Evolutionary conservation across 2,113 vertebrate genomes (phyloP).

Genomic region (Engystomops pustulosus): DNA sequence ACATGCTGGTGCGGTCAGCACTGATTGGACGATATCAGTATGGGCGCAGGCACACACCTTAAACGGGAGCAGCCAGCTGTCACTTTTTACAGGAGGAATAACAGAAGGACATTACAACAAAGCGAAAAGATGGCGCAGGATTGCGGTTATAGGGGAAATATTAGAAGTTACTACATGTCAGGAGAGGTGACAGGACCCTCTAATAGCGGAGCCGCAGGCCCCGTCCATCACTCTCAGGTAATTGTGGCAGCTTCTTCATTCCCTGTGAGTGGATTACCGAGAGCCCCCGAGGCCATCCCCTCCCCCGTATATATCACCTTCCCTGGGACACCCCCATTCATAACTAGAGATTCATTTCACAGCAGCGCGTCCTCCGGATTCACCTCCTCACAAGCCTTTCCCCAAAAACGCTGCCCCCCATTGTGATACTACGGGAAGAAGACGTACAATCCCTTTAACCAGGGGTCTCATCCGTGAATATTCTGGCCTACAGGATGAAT

Average conservation of each 20-base stretch:
- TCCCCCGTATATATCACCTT: background rate
- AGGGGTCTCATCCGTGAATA: background rate
- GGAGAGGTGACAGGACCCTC: no score
- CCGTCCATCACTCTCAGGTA: conserved; percentile 5
- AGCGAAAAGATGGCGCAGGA: no score
- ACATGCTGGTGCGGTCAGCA: no score
- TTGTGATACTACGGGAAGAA: background rate
- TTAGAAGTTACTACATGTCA: no score
- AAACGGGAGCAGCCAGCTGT: no score
- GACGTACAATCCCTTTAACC: background rate
- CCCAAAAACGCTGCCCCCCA: background rate
- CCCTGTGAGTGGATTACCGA: conserved; percentile 11
- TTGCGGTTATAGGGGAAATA: no score
- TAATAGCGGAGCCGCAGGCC: no score
- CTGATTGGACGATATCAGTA: no score
- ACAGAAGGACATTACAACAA: no score
- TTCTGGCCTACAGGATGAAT: background rate
- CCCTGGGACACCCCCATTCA: conserved; percentile 13
- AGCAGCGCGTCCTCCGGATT: background rate
- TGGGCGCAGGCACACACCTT: no score
- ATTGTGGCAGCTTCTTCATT: conserved; percentile 11
- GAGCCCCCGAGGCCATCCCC: conserved; percentile 3
- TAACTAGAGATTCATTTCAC: conserved; percentile 17
- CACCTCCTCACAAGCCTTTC: background rate
- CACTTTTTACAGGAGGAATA: no score